Evolutionary conservation across 1,140 invertebrate genomes (phyloP).

Genomic region (Cyclina sinensis): DNA sequence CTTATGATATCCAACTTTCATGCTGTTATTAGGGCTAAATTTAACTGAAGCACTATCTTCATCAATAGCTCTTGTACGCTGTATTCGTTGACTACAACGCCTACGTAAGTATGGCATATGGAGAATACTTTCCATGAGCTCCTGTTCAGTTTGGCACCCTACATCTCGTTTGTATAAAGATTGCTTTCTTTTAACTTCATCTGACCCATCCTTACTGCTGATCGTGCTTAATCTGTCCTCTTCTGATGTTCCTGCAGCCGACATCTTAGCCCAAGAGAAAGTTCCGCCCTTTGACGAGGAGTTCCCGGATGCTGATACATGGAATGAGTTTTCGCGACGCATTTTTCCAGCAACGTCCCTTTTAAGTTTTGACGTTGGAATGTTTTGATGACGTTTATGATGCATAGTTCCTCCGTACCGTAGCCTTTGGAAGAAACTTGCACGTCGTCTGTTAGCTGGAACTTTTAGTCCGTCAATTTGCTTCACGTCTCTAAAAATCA

Average conservation of each 20-base stretch:
- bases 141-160: conserved; percentile 73
- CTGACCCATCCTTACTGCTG: conserved; percentile 70
- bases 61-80: conserved; percentile 58
- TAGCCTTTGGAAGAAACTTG: conserved; percentile 49
- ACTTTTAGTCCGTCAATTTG: conserved; percentile 48
- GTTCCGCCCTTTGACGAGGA: conserved; percentile 38
- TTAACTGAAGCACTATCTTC: conserved; percentile 56
- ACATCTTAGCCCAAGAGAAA: conserved; percentile 73
- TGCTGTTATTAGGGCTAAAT: conserved; percentile 63
- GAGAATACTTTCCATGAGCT: conserved; percentile 62
- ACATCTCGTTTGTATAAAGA: conserved; percentile 63
- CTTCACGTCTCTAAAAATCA: conserved; percentile 61
- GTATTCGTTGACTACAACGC: conserved; percentile 46
- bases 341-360: conserved; percentile 64
- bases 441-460: conserved; percentile 20
- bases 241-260: conserved; percentile 63
- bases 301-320: conserved; percentile 62
- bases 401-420: conserved; percentile 49
- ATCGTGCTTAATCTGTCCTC: conserved; percentile 70
- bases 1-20: conserved; percentile 53
- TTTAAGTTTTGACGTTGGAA: conserved; percentile 43
- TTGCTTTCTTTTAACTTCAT: conserved; percentile 53
- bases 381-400: conserved; percentile 26
- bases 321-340: conserved; percentile 73
- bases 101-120: conserved; percentile 58